A percentile compares a stretch with the other conserved stretches of the same genome.
These are phyloP conservation scores for Perca fluviatilis DNA, from an alignment of 2,113 vertebrate genomes.

Conservation along the genomic window DNA sequence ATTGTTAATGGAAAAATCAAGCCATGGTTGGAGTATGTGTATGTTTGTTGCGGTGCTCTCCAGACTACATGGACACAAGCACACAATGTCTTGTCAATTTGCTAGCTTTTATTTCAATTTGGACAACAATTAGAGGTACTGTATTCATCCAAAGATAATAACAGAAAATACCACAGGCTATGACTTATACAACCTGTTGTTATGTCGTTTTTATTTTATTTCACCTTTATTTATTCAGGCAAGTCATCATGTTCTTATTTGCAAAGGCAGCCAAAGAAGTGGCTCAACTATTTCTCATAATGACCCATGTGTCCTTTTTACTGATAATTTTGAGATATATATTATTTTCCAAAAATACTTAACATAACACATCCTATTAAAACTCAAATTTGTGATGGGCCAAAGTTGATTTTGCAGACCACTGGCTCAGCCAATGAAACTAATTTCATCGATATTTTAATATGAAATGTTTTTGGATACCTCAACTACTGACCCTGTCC, in stretches of 20 bases:
- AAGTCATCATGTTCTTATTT: too few species aligned
- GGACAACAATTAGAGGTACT: neutral
- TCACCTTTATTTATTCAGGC: too few species aligned
- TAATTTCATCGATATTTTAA: neutral
- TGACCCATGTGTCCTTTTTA: neutral
- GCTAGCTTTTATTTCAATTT: neutral
- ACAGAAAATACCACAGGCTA: neutral
- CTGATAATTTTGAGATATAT: neutral
- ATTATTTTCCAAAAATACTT: neutral
- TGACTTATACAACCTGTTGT: neutral
- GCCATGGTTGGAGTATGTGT: neutral
- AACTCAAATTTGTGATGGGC: neutral
- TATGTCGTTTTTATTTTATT: neutral
- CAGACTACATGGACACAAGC: neutral
- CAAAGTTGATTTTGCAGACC: neutral
- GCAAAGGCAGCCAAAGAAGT: too few species aligned
- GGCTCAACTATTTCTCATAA: neutral
- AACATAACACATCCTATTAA: neutral
- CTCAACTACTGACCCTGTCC: neutral
- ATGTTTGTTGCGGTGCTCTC: neutral
- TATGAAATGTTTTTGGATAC: neutral
- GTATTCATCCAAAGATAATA: neutral
- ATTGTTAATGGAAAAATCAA: neutral
- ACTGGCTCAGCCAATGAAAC: neutral
- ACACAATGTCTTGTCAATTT: neutral